Percentiles rank a stretch among this genome's conserved stretches.
Evolutionary conservation across 2,888 invertebrate species (phyloP).

Genomic region (Calameuta idolon): DNA sequence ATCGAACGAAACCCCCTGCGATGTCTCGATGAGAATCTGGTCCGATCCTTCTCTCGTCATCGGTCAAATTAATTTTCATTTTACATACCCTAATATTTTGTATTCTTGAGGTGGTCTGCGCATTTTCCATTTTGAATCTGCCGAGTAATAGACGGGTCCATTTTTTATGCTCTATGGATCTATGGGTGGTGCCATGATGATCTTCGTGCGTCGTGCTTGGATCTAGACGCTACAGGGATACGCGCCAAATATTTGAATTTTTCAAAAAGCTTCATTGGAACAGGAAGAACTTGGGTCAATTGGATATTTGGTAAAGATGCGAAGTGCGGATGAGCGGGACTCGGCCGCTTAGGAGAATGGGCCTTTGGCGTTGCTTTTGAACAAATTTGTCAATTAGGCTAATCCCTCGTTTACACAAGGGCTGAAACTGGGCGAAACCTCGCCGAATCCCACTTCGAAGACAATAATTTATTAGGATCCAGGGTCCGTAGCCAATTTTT

Average conservation of each 20-base stretch:
- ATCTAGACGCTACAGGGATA: not conserved
- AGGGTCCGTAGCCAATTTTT: conserved; percentile 20
- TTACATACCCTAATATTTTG: not conserved
- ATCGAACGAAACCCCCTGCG: not conserved
- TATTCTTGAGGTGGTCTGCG: not conserved
- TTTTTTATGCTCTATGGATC: too few relatives aligned
- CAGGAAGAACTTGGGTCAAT: not conserved
- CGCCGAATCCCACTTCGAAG: conserved; percentile 21
- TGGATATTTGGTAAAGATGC: not conserved
- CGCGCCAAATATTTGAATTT: not conserved
- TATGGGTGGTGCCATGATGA: too few relatives aligned
- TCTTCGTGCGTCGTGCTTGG: not conserved
- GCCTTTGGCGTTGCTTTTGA: not conserved
- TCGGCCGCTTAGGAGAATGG: not conserved
- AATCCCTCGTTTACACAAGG: conserved; percentile 8
- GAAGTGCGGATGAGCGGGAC: not conserved
- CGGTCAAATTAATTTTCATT: conserved; percentile 34
- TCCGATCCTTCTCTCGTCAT: not conserved
- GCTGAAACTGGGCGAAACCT: conserved; percentile 11
- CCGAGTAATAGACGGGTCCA: not conserved
- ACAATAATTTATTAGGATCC: conserved; percentile 23
- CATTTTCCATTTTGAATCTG: not conserved
- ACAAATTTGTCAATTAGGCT: conserved; percentile 10
- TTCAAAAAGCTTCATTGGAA: not conserved
- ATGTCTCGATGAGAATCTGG: not conserved